phyloP scores from a whole-genome alignment of 2,888 invertebrate species.

The Cheiracanthium punctorium region DNA sequence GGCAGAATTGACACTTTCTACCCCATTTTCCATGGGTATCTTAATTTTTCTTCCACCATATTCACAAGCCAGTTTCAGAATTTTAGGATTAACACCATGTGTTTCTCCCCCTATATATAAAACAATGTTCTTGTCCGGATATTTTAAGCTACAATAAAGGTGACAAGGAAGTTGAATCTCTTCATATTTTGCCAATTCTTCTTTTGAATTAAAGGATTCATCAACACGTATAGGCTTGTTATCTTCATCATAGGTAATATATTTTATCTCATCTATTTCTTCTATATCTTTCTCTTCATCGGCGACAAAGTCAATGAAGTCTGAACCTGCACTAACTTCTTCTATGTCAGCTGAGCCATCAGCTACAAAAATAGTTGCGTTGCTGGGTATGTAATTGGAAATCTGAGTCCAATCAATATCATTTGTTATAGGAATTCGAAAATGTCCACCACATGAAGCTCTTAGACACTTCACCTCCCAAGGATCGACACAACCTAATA shows the following conservation, averaged over 20 bases:
- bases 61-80: conserved; percentile 80
- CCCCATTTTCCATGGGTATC: conserved; percentile 85
- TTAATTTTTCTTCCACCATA: conserved; percentile 82
- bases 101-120: conserved; percentile 93
- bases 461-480: conserved; percentile 93
- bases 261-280: conserved; percentile 38
- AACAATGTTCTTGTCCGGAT: conserved; percentile 77
- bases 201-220: conserved; percentile 71
- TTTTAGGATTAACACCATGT: conserved; percentile 86
- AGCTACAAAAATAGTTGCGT: conserved; percentile 72
- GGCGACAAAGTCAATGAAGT: conserved; percentile 63
- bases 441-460: conserved; percentile 90
- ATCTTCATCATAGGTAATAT: conserved; percentile 41
- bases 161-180: conserved; percentile 78
- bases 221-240: conserved; percentile 23
- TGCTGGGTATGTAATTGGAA: conserved; percentile 77
- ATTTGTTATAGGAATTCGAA: conserved; percentile 83
- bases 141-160: conserved; percentile 82
- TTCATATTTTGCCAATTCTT: conserved; percentile 71
- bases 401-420: conserved; percentile 83
- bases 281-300: conserved; percentile 29
- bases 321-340: conserved; percentile 66
- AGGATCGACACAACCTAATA: conserved; percentile 88
- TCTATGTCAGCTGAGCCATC: conserved; percentile 78
- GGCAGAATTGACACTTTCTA: conserved; percentile 90